Percentiles rank a stretch among this genome's conserved stretches.
Evolutionary conservation across 2,113 vertebrate genomes (phyloP).

Genomic region (Elephantulus edwardii): DNA sequence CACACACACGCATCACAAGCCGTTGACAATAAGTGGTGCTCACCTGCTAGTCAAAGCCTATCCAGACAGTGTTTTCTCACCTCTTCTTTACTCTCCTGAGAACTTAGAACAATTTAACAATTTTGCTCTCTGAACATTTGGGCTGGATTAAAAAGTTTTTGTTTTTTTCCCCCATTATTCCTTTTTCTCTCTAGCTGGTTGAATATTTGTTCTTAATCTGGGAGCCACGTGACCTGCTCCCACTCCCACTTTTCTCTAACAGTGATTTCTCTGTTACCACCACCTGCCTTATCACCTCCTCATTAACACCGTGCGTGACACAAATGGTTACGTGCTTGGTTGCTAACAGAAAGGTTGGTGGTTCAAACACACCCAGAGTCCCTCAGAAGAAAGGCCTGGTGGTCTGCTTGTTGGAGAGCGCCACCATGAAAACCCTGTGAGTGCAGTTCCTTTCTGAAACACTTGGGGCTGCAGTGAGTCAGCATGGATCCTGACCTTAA

Average conservation of each 20-base stretch:
- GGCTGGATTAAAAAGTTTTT: not conserved
- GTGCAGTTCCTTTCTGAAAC: not conserved
- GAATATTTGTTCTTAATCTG: not conserved
- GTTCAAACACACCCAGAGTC: not conserved
- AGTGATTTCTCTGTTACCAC: not conserved
- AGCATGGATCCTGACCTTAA: too few species aligned
- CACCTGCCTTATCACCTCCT: not conserved
- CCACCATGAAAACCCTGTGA: not conserved
- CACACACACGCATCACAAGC: too few species aligned
- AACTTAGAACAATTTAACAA: constrained; percentile 6
- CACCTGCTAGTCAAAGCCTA: not conserved
- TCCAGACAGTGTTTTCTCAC: not conserved
- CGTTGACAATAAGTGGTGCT: not conserved
- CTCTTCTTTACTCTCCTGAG: not conserved
- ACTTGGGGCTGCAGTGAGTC: not conserved
- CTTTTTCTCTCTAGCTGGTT: not conserved
- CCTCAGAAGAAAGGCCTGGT: not conserved
- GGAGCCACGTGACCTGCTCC: constrained; percentile 6
- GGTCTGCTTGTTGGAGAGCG: not conserved
- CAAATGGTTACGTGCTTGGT: not conserved
- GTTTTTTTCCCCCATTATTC: not conserved
- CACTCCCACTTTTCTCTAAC: not conserved
- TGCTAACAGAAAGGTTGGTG: not conserved
- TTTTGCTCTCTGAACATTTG: constrained; percentile 27
- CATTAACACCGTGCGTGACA: not conserved